phyloP scores from a whole-genome alignment of 1,140 invertebrate genomes.

The Chironomus tepperi region DNA sequence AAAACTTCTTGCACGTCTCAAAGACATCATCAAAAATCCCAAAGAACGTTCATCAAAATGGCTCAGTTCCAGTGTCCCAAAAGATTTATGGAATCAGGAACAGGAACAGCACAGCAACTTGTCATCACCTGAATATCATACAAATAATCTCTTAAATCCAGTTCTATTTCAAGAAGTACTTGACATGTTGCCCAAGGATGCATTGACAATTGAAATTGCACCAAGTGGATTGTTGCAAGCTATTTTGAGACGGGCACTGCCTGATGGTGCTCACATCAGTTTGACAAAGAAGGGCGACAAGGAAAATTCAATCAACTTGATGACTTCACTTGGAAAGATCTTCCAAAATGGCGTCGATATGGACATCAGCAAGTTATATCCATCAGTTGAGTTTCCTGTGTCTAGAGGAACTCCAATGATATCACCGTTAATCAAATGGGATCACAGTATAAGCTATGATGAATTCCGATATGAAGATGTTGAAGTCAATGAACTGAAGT shows the following conservation, averaged over 20 bases:
- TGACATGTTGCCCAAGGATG: conserved; percentile 25
- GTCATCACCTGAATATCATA: conserved; percentile 71
- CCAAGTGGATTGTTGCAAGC: conserved; percentile 67
- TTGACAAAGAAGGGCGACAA: conserved; percentile 61
- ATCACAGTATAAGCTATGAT: conserved; percentile 54
- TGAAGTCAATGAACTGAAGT: not conserved
- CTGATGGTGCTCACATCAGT: conserved; percentile 53
- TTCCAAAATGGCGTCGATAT: conserved; percentile 42
- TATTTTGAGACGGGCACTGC: conserved; percentile 48
- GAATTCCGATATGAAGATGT: not conserved
- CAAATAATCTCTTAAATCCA: conserved; percentile 55
- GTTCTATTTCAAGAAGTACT: conserved; percentile 37
- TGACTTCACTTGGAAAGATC: conserved; percentile 56
- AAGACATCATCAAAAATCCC: conserved; percentile 48
- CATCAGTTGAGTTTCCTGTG: conserved; percentile 58
- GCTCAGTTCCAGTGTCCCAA: conserved; percentile 62
- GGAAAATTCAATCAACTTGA: conserved; percentile 59
- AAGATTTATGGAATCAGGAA: not conserved
- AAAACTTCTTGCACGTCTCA: conserved; percentile 47
- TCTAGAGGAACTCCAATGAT: conserved; percentile 63
- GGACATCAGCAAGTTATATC: conserved; percentile 46
- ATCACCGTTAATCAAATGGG: conserved; percentile 71
- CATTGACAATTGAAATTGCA: conserved; percentile 67
- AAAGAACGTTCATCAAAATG: conserved; percentile 52
- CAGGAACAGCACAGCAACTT: conserved; percentile 45